A percentile compares a stretch with the other conserved stretches of the same genome.
These are phyloP conservation scores for Amiota communis DNA, from an alignment of 2,888 invertebrate genomes.

Conservation along the genomic window DNA sequence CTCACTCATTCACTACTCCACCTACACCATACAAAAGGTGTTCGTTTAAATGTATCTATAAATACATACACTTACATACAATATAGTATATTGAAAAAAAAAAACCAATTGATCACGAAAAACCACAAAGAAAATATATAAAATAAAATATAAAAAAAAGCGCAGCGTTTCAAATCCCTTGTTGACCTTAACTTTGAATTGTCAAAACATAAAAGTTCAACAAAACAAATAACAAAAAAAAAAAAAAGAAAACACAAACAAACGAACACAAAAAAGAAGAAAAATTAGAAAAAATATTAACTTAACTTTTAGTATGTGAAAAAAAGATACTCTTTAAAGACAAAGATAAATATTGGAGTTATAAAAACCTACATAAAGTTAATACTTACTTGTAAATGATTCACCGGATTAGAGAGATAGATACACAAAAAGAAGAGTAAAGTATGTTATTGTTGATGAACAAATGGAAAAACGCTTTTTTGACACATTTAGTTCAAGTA, in stretches of 20 bases:
- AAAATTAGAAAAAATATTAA: background rate
- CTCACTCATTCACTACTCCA: no score
- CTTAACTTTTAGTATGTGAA: background rate
- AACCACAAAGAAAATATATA: background rate
- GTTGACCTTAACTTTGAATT: constrained; percentile 67
- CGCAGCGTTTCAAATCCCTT: constrained; percentile 64
- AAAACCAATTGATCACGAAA: background rate
- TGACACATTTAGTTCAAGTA: constrained; percentile 29
- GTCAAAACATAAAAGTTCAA: constrained; percentile 50
- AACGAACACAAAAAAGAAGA: background rate
- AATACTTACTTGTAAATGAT: constrained; percentile 8
- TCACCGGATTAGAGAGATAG: constrained; percentile 10
- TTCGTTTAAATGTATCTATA: background rate
- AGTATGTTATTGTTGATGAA: background rate
- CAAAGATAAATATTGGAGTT: background rate
- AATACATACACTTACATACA: constrained; percentile 1
- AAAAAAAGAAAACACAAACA: constrained; percentile 44
- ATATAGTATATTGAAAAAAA: no score
- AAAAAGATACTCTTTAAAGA: background rate
- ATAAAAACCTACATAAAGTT: constrained; percentile 17
- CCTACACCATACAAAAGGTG: background rate
- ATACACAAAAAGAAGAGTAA: background rate
- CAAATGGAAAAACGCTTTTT: constrained; percentile 20
- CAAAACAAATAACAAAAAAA: constrained; percentile 45
- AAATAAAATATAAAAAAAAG: background rate